A percentile compares a stretch with the other conserved stretches of the same genome.
Conservation (phyloP, 2,888 invertebrate species). For the Synergus itoensis region DNA sequence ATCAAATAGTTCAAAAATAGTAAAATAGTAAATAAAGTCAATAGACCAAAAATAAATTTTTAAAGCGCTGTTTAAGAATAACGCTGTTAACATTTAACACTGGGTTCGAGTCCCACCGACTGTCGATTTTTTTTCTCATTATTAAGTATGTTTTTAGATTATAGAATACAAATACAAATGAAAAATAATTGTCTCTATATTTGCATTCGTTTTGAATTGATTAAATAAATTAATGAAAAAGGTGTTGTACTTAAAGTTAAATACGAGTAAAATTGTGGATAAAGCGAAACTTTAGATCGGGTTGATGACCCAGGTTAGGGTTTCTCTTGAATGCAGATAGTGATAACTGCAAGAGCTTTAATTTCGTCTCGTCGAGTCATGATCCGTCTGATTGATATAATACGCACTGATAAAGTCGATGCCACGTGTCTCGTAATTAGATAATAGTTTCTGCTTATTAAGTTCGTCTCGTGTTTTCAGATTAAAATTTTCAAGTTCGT, state of each 20-base stretch:
- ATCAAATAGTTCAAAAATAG: too few relatives aligned
- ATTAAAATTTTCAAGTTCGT: neutral
- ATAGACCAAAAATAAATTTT: too few relatives aligned
- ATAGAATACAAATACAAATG: neutral
- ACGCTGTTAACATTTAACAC: too few relatives aligned
- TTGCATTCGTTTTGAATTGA: neutral
- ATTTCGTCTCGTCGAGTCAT: conserved; percentile 11
- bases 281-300: neutral
- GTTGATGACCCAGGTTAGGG: conserved; percentile 34
- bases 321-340: neutral
- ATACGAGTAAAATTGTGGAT: neutral
- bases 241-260: neutral
- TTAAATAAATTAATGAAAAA: neutral
- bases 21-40: too few relatives aligned
- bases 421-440: conserved; percentile 10
- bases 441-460: neutral
- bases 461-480: neutral
- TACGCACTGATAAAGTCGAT: neutral
- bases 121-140: neutral
- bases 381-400: conserved; percentile 33
- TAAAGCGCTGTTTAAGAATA: neutral
- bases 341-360: neutral
- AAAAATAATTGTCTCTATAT: neutral
- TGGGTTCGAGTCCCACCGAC: neutral
- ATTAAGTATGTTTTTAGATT: too few relatives aligned